Base-by-base conservation (phyloP, 2,888 invertebrate species). In the Melipona beecheii region DNA sequence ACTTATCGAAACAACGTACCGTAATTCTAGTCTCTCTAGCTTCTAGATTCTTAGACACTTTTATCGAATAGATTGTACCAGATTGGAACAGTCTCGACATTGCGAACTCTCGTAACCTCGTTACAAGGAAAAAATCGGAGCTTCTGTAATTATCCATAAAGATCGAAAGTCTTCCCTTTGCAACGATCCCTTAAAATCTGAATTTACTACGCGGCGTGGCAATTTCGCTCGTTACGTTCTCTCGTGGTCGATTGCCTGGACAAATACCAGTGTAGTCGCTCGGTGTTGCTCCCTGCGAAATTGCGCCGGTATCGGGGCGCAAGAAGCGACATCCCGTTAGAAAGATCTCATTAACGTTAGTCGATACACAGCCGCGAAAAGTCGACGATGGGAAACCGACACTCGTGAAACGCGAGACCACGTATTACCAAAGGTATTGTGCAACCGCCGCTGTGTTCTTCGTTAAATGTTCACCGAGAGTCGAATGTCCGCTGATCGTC, bases 341-440 rank as follows among this genome's bases (percentile, higher is more conserved):
- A 50, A 69, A 75, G 66, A 78, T 71, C 74, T 81, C 85, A 68
- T 84, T 76, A 75, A 66, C 73, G 43, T 60, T 31, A 21, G 65
- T 43, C 65, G 79, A 75, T 82, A 52, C 68, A 49, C 78, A 68
- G 54, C 68, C 56, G 62, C 65, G n/a, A 54, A 80, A 70, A 65
- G 78, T 76, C 78, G 78, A 81, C 77, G 80, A 73, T 81, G 75
- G 83, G 83, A 85, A 86, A 86, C 77, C 78, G 43, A 60, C 76
- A 27, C 27, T 62, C 72, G 71, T 65, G 83, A 85, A 85, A 80
- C 81, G 78, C 76, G 81, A 83, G 80, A 85, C 80, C 80, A 85
- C 56, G 56, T n/a, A n/a, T 74, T 74, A 66, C 15, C 56, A 19
- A 56, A 60, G 81, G 65, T 49, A 58, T 86, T 86, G 74, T 71